Conservation (phyloP, 2,888 invertebrate species). For the Saturnia japonica region DNA sequence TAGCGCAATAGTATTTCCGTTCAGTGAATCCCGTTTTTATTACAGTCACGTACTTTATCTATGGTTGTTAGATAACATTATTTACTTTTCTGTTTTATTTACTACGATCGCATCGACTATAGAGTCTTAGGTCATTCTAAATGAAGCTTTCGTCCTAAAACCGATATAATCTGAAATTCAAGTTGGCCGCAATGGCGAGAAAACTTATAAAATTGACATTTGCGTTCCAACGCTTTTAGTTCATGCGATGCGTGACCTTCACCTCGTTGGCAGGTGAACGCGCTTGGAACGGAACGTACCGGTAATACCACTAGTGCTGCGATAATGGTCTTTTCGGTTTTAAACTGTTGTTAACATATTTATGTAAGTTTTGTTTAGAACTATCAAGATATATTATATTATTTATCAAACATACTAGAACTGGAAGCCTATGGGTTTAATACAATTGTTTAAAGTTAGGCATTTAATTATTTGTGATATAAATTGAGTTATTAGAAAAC, state of each 20-base stretch:
- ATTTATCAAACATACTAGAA: too few relatives aligned
- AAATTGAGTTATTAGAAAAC: neutral
- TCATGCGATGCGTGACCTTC: conserved; percentile 70
- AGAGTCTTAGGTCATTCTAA: neutral
- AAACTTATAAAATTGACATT: conserved; percentile 66
- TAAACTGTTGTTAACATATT: too few relatives aligned
- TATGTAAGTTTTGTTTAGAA: neutral
- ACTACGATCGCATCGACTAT: neutral
- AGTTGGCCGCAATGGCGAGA: conserved; percentile 47
- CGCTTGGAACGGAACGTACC: conserved; percentile 35
- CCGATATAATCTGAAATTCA: neutral
- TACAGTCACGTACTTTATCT: neutral
- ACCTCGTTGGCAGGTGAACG: conserved; percentile 76
- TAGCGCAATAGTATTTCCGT: neutral
- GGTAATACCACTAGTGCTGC: conserved; percentile 7
- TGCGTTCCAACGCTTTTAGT: conserved; percentile 55
- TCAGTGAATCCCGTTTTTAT: neutral
- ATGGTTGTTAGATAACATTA: neutral
- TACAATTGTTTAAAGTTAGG: neutral
- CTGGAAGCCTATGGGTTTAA: neutral
- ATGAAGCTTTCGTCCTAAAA: neutral
- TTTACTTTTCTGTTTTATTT: conserved; percentile 7
- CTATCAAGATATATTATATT: neutral
- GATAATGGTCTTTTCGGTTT: neutral
- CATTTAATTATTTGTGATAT: neutral